Base-by-base conservation (phyloP, 2,113 vertebrate species). In the Gobiocypris rarus region DNA sequence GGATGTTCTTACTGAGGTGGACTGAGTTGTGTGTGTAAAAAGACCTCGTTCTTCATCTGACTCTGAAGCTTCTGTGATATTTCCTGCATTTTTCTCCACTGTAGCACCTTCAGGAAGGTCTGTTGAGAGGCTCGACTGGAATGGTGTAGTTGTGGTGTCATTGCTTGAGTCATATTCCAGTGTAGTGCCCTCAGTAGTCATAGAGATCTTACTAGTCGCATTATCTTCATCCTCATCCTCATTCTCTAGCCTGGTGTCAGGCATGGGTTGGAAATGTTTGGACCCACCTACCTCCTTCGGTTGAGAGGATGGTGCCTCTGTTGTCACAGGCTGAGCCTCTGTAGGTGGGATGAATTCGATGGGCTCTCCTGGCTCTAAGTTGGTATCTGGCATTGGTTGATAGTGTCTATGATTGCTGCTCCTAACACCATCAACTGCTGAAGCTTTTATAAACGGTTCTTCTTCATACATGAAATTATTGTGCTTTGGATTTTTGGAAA, bases 331-430 rank as follows among this genome's bases (percentile, higher is more conserved):
- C 10, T 75, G n/a, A 54, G 15, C 59, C 24, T 75, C 65, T 63
- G n/a, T 54, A 24, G 59, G 54, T 54, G 34, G 59, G 7, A 75
- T 58, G 31, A 69, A 76, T 13, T 86, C 28, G 13, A 61, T 34
- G 11, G 65, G 65, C 31, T 88, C 86, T 61, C 80, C 87, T 14
- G 79, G 22, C 67, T 89, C 82, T 45, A 82, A 31, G 70, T 71
- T 87, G 50, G 28, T 92, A 82, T 87, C 87, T 79, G 73, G 52
- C 43, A 89, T 89, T 69, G 87, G 85, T 3, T 87, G 86, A 70
- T 88, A 85, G 78, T 90, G 73, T 58, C 86, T 90, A 34, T 89
- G 67, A 83, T 86, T 93, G 2, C 78, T 24, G 54, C 61, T 78
- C 5, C 67, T 65, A 34, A 81, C 58, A 41, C 71, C 59, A 34